Conservation (phyloP, 2,797 vertebrate genomes). For the Picus viridis region DNA sequence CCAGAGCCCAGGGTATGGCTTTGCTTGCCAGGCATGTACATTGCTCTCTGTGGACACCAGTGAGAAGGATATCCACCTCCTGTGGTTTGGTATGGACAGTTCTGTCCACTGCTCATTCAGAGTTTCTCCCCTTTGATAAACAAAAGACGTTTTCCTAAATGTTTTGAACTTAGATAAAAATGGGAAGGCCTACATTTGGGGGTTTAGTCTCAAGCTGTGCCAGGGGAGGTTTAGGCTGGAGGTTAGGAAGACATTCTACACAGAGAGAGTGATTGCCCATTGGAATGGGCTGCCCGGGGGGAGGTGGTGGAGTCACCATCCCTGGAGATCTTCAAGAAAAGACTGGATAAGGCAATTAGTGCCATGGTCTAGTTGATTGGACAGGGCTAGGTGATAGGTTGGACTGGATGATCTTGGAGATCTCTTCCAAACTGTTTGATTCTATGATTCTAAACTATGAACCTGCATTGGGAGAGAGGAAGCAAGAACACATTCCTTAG, state of each 20-base stretch:
- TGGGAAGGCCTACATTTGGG: not conserved
- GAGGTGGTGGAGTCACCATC: too few relatives aligned
- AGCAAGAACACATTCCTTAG: not conserved
- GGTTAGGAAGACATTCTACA: too few relatives aligned
- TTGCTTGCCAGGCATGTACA: not conserved
- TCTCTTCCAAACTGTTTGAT: too few relatives aligned
- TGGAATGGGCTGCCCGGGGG: too few relatives aligned
- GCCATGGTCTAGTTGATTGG: too few relatives aligned
- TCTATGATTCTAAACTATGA: not conserved
- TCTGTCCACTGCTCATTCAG: not conserved
- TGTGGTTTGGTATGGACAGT: not conserved
- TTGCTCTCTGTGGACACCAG: not conserved
- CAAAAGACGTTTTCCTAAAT: not conserved
- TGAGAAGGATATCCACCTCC: not conserved
- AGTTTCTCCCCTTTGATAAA: not conserved
- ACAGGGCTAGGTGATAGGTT: too few relatives aligned
- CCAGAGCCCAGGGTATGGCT: not conserved
- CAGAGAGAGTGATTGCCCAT: too few relatives aligned
- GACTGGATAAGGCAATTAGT: too few relatives aligned
- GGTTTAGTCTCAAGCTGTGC: not conserved
- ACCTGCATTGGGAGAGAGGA: not conserved
- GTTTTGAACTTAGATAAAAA: not conserved
- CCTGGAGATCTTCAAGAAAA: too few relatives aligned
- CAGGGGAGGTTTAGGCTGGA: too few relatives aligned
- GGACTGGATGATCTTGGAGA: too few relatives aligned